These are phyloP conservation scores for Xiphorhynchus elegans DNA, from an alignment of 2,113 vertebrate species.

Conservation along the genomic window DNA sequence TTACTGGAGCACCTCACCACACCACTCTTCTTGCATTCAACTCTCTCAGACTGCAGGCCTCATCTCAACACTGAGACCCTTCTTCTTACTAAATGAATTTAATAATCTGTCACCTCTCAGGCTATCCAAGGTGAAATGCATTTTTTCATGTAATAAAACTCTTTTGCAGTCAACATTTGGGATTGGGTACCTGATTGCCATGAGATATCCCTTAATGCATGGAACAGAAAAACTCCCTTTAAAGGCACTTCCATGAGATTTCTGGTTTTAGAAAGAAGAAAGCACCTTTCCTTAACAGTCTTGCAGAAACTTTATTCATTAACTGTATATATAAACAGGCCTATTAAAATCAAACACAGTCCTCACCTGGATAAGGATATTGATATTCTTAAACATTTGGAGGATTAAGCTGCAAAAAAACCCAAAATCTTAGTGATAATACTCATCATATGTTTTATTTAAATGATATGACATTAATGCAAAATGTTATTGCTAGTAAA, in stretches of 20 bases:
- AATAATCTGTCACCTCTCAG: not conserved
- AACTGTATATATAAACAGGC: not conserved
- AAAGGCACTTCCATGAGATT: not conserved
- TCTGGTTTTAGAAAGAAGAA: not conserved
- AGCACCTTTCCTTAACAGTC: not conserved
- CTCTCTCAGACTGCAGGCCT: not conserved
- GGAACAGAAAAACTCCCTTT: not conserved
- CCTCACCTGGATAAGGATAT: not conserved
- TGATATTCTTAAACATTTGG: not conserved
- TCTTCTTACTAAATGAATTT: not conserved
- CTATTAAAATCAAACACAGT: not conserved
- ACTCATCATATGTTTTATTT: not conserved
- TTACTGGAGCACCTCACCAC: not conserved
- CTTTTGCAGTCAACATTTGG: not conserved
- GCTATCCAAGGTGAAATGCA: rapidly evolving
- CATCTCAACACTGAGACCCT: not conserved
- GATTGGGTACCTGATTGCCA: not conserved
- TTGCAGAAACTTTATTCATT: not conserved
- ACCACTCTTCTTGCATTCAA: not conserved
- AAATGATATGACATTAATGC: not conserved
- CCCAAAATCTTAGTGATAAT: not conserved
- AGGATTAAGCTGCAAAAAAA: not conserved
- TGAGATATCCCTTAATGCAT: not conserved
- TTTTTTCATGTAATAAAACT: not conserved
- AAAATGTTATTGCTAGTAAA: not conserved